Conservation (phyloP, 2,113 vertebrate species). For the Pica pica region DNA sequence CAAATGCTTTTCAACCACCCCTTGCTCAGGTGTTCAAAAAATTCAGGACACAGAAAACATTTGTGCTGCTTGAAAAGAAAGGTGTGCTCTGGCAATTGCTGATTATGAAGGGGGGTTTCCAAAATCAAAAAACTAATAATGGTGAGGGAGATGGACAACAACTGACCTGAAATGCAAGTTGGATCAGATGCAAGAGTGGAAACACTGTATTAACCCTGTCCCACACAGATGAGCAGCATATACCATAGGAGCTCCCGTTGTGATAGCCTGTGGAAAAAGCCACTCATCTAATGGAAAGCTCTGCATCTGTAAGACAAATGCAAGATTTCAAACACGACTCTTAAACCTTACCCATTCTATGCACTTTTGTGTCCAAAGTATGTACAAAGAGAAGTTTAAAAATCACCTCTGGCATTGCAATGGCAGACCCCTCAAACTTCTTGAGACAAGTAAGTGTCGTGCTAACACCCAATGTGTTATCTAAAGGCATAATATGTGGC, state of each 20-base stretch:
- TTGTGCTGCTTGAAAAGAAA: neutral
- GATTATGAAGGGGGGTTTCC: neutral
- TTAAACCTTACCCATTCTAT: neutral
- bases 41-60: neutral
- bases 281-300: neutral
- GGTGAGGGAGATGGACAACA: accelerated
- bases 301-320: neutral
- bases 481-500: neutral
- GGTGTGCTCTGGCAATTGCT: accelerated
- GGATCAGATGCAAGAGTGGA: neutral
- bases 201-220: accelerated
- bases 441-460: neutral
- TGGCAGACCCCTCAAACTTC: neutral
- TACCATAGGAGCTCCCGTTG: neutral
- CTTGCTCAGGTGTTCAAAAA: neutral
- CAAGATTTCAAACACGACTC: neutral
- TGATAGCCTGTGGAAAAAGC: neutral
- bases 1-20: neutral
- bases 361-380: neutral
- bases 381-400: neutral
- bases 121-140: neutral
- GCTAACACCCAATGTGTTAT: neutral
- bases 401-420: neutral
- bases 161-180: neutral
- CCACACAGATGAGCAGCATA: neutral